These are phyloP conservation scores for Creontiades dilutus DNA, from an alignment of 2,888 invertebrate species.

Conservation along the genomic window DNA sequence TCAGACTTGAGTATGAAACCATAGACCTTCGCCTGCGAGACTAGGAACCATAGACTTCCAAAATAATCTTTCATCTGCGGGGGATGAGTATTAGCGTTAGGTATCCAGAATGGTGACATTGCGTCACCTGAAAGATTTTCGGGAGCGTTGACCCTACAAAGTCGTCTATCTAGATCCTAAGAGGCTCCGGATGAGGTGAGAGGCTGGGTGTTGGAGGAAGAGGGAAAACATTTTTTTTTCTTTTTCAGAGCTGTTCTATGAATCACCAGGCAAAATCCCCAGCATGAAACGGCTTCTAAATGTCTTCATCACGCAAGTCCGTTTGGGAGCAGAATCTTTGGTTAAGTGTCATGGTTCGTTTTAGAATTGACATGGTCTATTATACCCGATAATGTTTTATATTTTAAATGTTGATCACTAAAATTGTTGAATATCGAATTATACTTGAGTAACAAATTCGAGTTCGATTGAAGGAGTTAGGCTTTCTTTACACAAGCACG, in stretches of 20 bases:
- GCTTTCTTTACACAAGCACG: too few species aligned
- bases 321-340: too few species aligned
- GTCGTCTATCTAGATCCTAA: neutral
- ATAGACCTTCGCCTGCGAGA: too few species aligned
- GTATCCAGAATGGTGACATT: neutral
- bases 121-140: constrained; percentile 7
- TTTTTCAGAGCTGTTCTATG: neutral
- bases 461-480: too few species aligned
- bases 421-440: too few species aligned
- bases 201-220: neutral
- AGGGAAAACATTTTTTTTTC: neutral
- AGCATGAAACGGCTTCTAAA: neutral
- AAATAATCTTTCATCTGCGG: neutral
- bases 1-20: too few species aligned
- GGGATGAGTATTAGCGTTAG: neutral
- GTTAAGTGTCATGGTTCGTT: too few species aligned
- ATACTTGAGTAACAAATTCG: too few species aligned
- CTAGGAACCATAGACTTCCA: too few species aligned
- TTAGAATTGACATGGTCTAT: too few species aligned
- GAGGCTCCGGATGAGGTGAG: neutral
- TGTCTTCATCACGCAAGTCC: neutral
- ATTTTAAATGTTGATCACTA: too few species aligned
- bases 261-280: neutral
- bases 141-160: constrained; percentile 17
- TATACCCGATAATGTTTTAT: too few species aligned